Conservation (phyloP, 2,113 vertebrate species). For the Sceloporus tristichus region DNA sequence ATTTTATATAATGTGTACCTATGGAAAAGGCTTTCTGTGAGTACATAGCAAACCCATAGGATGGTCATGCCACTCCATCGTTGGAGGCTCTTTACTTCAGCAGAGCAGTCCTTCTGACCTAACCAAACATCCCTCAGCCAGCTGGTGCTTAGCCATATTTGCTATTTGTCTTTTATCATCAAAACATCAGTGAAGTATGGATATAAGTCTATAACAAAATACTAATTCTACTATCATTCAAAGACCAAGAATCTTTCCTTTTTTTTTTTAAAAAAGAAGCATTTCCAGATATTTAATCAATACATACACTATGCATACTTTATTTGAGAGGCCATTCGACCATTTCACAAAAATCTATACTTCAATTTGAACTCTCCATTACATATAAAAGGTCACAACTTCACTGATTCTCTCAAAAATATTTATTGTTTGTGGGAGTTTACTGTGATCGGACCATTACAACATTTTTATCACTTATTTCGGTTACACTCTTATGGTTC, state of each 20-base stretch:
- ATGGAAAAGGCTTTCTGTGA: too few relatives aligned
- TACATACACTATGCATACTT: not conserved
- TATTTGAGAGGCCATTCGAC: not conserved
- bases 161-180: not conserved
- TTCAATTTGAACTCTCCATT: not conserved
- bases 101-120: not conserved
- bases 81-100: not conserved
- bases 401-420: not conserved
- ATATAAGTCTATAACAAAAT: not conserved
- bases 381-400: not conserved
- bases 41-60: too few relatives aligned
- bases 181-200: not conserved
- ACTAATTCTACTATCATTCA: not conserved
- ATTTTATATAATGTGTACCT: too few relatives aligned
- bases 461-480: not conserved
- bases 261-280: not conserved
- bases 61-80: too few relatives aligned
- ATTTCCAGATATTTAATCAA: not conserved
- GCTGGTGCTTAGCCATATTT: not conserved
- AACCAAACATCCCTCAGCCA: too few relatives aligned
- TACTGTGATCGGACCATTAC: not conserved
- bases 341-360: not conserved
- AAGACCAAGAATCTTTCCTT: not conserved
- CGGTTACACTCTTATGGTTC: not conserved
- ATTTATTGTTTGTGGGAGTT: conserved; percentile 23